Evolutionary conservation across 1,140 invertebrate genomes (phyloP), one percentile per base, ranked within the genome.

Genomic region (Procambarus clarkii): DNA sequence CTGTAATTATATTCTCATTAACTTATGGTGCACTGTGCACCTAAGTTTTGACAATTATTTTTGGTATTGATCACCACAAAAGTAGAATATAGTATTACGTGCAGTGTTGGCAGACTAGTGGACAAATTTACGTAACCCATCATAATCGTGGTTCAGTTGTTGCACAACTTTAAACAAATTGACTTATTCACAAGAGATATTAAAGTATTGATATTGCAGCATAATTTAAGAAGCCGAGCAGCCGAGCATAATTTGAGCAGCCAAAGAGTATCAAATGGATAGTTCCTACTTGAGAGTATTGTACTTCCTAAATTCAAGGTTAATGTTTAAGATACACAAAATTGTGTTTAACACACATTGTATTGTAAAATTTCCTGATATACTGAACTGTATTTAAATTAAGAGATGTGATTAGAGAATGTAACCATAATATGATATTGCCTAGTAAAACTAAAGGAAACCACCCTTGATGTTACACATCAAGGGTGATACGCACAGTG

Each of bases 201-300:
- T 64, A 21, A 18, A 64, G 34, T 34, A 8, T 74, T 74, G 24
- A 74, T 74, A 34, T 34, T 74, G n/a, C 13, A 21, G 21, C 21
- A 18, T 34, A 24, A 74, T 74, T 74, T 34, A 4, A 74, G 21
- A 21, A 34, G 69, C n/a, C n/a, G n/a, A n/a, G n/a, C n/a, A n/a
- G n/a, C n/a, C n/a, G n/a, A n/a, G n/a, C n/a, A n/a, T n/a, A n/a
- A n/a, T n/a, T n/a, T n/a, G n/a, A 34, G 2, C 3, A 74, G 24
- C 69, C 69, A 74, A 74, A 74, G 69, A 74, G n/a, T 74, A 74
- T 24, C 21, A 74, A 8, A 34, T 74, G 24, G 11, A 74, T 5
- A 74, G 69, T 74, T 74, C 69, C 69, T 74, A 74, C 34, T 74
- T 74, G 2, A 74, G 69, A 74, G 24, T 74, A 74, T 34, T 74